A percentile compares a stretch with the other conserved stretches of the same genome.
These are phyloP conservation scores for Hippocampus kuda DNA, from an alignment of 2,797 vertebrate genomes.

Conservation along the genomic window DNA sequence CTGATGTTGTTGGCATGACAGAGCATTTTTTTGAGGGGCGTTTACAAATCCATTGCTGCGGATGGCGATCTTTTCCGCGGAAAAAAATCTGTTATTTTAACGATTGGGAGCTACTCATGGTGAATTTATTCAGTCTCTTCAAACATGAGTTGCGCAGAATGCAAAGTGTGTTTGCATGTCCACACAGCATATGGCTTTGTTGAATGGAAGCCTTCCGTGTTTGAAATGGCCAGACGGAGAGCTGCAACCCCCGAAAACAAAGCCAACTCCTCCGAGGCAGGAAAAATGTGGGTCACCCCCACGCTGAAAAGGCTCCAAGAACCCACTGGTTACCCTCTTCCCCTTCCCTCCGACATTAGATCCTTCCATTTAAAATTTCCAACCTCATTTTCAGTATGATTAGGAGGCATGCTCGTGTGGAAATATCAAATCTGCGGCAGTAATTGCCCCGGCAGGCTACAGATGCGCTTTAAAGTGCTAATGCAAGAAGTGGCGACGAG, in stretches of 20 bases:
- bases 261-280: slow-evolving; percentile 50
- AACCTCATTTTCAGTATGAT: slow-evolving; percentile 33
- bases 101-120: not conserved
- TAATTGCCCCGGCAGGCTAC: slow-evolving; percentile 47
- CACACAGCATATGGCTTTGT: slow-evolving; percentile 50
- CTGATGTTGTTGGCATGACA: not conserved
- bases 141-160: not conserved
- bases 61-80: not conserved
- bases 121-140: not conserved
- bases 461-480: slow-evolving; percentile 60
- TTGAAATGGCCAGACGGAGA: slow-evolving; percentile 51
- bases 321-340: not conserved
- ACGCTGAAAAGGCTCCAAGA: not conserved
- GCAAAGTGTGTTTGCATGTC: not conserved
- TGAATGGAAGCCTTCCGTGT: slow-evolving; percentile 40
- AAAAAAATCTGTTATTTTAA: not conserved
- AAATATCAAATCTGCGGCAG: slow-evolving; percentile 25
- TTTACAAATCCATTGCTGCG: too few relatives aligned
- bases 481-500: slow-evolving; percentile 34
- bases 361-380: slow-evolving; percentile 29
- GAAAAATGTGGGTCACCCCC: slow-evolving; percentile 46
- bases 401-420: slow-evolving; percentile 25
- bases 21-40: too few relatives aligned
- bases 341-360: slow-evolving; percentile 18
- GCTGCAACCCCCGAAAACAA: slow-evolving; percentile 38